Conservation (phyloP, 2,888 invertebrate species). For the Yponomeuta malinellus region DNA sequence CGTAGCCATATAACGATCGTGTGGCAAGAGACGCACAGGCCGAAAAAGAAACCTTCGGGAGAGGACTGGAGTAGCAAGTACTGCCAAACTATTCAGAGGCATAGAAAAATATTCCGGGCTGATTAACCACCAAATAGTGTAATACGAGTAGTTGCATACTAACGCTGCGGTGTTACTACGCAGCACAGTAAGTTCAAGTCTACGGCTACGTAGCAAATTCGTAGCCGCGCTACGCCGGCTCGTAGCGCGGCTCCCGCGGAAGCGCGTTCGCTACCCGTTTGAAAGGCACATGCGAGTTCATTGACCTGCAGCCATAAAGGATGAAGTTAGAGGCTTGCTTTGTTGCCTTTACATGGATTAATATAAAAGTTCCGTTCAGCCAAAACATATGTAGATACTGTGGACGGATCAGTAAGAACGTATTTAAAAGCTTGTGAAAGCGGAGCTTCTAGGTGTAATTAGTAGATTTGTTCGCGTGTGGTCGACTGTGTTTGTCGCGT, state of each 20-base stretch:
- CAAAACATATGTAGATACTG: background rate
- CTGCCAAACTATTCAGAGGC: no score
- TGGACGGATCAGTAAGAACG: no score
- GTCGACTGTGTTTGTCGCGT: background rate
- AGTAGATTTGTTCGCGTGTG: background rate
- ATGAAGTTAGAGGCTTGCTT: background rate
- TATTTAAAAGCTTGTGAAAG: background rate
- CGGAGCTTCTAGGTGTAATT: background rate
- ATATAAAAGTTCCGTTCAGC: background rate
- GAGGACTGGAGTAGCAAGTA: no score
- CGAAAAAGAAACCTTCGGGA: no score
- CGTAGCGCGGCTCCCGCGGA: background rate
- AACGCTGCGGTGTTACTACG: background rate
- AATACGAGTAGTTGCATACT: background rate
- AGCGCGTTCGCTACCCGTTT: background rate
- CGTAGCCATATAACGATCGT: no score
- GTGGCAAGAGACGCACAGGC: no score
- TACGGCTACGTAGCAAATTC: background rate
- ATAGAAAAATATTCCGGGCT: no score
- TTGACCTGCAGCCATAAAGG: background rate
- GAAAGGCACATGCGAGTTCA: background rate
- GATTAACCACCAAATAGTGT: no score
- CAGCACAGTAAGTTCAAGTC: background rate
- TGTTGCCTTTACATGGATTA: background rate
- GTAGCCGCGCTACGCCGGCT: background rate